These are phyloP conservation scores for Carterocephalus palaemon DNA, from an alignment of 2,888 invertebrate species.

Conservation along the genomic window DNA sequence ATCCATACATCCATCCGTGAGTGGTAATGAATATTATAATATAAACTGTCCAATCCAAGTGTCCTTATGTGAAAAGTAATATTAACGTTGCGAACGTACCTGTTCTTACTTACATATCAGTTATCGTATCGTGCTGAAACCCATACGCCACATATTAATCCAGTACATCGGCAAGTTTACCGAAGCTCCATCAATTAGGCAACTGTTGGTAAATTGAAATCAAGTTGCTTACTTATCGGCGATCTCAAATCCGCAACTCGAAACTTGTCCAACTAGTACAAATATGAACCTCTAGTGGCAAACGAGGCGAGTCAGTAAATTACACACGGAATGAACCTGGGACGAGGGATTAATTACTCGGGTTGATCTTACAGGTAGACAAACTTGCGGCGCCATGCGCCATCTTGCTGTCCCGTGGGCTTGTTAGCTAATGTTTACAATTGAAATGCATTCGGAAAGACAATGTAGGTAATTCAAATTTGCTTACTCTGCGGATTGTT, in stretches of 20 bases:
- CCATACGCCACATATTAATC: background rate
- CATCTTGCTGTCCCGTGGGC: constrained; percentile 3
- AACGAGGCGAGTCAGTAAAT: constrained; percentile 21
- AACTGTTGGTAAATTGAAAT: constrained; percentile 19
- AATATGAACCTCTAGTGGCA: constrained; percentile 19
- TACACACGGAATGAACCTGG: constrained; percentile 13
- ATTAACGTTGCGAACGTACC: too few species aligned
- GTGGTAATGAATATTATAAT: too few species aligned
- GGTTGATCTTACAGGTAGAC: constrained; percentile 12
- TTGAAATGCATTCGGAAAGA: background rate
- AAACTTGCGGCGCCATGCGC: constrained; percentile 17
- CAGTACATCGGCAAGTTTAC: constrained; percentile 3
- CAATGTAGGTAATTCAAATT: background rate
- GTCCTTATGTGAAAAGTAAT: too few species aligned
- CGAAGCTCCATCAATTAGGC: constrained; percentile 17
- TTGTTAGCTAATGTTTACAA: constrained; percentile 6
- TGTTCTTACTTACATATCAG: too few species aligned
- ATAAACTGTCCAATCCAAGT: too few species aligned
- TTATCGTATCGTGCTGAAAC: too few species aligned
- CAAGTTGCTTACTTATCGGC: constrained; percentile 19
- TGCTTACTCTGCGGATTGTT: too few species aligned
- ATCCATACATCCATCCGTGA: too few species aligned
- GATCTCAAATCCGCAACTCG: constrained; percentile 17
- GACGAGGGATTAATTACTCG: constrained; percentile 16
- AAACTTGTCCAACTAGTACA: constrained; percentile 18